Evolutionary conservation across 2,888 invertebrate species (phyloP), one percentile per base, ranked within the genome.

Genomic region (Agrenia bidenticulata): DNA sequence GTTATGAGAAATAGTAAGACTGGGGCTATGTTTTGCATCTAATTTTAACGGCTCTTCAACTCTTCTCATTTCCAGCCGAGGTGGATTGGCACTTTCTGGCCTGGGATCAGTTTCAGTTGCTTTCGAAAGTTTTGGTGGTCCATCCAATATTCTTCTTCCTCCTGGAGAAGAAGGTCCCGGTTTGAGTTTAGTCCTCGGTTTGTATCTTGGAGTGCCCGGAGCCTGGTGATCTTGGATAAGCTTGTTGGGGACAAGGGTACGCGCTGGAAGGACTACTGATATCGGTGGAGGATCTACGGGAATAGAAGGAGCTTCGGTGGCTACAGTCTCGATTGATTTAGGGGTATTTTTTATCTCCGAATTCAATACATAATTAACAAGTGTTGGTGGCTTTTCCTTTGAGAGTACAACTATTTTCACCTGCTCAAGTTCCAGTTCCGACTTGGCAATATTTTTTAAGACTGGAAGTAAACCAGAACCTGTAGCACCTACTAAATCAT

Each of bases 241-340:
- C 23, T 58, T 42, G n/a, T 58, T 23, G 1, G 58, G 58, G 17
- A 42, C 45, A 42, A n/a, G 2, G 19, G 37, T 24, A n/a, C 54
- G 53, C 2, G 59, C 21, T 19, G 71, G 64, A 9, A 66, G 23
- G 9, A 67, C 63, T 19, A 72, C 63, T 4, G 71, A 67, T 51
- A 71, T 72, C 13, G 64, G 59, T 19, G 70, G 51, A 7, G 56
- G 68, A 23, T n/a, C n/a, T 32, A 32, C 32, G 5, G 32, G 32
- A 7, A 11, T 7, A 32, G 11, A 4, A 32, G 4, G 32, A 7
- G 32, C 32, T 32, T 32, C 11, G 32, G 32, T n/a, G n/a, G n/a
- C n/a, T n/a, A n/a, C n/a, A n/a, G n/a, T n/a, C n/a, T n/a, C n/a
- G n/a, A n/a, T n/a, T n/a, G n/a, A n/a, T n/a, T n/a, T n/a, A n/a